A percentile compares a stretch with the other conserved stretches of the same genome.
These are phyloP conservation scores for Drosophila affinis DNA, from an alignment of 2,888 invertebrate genomes.

Conservation along the genomic window DNA sequence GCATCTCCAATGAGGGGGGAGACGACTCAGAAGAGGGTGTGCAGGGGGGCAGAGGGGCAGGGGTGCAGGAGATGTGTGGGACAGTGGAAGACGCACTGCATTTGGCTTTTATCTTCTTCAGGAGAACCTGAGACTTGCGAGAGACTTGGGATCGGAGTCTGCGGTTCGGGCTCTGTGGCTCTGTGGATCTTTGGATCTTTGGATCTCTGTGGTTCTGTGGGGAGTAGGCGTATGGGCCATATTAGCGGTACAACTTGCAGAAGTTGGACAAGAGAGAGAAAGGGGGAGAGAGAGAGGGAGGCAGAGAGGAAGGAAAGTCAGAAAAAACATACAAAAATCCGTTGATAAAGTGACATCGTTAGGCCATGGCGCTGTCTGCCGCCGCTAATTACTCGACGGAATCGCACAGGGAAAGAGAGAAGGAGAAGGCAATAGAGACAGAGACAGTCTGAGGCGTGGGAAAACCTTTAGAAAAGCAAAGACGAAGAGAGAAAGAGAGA, in stretches of 20 bases:
- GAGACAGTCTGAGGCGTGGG: constrained; percentile 65
- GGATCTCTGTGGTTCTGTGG: background rate
- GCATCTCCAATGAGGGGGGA: background rate
- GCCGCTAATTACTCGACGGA: constrained; percentile 71
- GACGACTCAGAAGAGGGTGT: background rate
- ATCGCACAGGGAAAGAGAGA: constrained; percentile 23
- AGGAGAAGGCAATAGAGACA: background rate
- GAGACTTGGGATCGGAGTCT: constrained; percentile 37
- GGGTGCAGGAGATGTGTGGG: constrained; percentile 1
- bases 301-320: constrained; percentile 20
- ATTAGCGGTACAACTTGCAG: constrained; percentile 83
- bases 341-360: constrained; percentile 80
- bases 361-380: constrained; percentile 76
- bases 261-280: constrained; percentile 40
- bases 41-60: constrained; percentile 15
- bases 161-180: constrained; percentile 44
- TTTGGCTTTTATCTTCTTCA: constrained; percentile 68
- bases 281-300: background rate
- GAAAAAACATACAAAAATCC: constrained; percentile 66
- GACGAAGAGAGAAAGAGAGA: background rate
- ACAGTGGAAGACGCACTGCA: constrained; percentile 69
- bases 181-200: background rate
- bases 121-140: constrained; percentile 50
- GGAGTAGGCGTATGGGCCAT: constrained; percentile 83
- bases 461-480: constrained; percentile 43